Conservation (phyloP, 2,113 vertebrate species). For the Percina caprodes region DNA sequence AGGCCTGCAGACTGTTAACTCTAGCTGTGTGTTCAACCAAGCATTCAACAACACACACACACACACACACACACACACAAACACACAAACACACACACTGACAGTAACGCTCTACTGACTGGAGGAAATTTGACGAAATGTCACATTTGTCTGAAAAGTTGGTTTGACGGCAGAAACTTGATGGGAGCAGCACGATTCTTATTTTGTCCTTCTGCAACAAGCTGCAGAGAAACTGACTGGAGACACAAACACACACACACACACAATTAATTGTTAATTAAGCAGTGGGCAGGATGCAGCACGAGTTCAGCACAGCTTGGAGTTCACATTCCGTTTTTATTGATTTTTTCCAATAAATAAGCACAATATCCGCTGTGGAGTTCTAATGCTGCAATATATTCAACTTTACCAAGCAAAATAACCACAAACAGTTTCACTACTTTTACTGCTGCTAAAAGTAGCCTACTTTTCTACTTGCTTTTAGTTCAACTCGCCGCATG, state of each 20-base stretch:
- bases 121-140: slow-evolving; percentile 57
- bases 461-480: not conserved
- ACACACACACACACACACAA: slow-evolving; percentile 31
- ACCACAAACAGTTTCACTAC: not conserved
- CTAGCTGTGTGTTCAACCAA: slow-evolving; percentile 39
- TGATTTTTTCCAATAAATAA: not conserved
- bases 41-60: slow-evolving; percentile 31
- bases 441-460: not conserved
- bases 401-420: not conserved
- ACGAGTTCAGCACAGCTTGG: not conserved
- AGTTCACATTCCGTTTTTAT: not conserved
- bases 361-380: too few species aligned
- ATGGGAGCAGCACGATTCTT: slow-evolving; percentile 22
- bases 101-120: slow-evolving; percentile 23
- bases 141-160: slow-evolving; percentile 68
- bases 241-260: slow-evolving; percentile 16
- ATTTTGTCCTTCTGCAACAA: slow-evolving; percentile 39
- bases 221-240: slow-evolving; percentile 30
- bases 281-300: not conserved
- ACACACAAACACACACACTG: slow-evolving; percentile 9
- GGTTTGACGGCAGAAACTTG: slow-evolving; percentile 50
- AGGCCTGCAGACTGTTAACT: slow-evolving; percentile 24
- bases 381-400: not conserved
- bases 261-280: slow-evolving; percentile 16
- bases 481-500: too few species aligned